These are phyloP conservation scores for Halocaridina rubra DNA, from an alignment of 2,888 invertebrate species.

Conservation along the genomic window DNA sequence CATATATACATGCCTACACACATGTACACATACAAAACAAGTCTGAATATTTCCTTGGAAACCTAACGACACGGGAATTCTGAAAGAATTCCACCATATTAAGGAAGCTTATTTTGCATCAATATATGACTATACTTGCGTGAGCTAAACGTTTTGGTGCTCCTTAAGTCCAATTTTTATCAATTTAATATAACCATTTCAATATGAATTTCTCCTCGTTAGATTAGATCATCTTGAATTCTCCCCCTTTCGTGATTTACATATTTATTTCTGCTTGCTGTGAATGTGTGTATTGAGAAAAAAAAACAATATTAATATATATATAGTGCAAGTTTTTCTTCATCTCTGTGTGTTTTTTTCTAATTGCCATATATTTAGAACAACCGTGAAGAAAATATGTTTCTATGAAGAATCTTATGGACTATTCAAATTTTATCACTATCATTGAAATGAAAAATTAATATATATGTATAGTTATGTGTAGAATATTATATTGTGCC, in stretches of 20 bases:
- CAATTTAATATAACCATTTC: constrained; percentile 28
- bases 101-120: neutral
- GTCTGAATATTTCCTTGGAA: neutral
- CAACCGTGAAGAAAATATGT: neutral
- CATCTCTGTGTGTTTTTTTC: constrained; percentile 54
- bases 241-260: constrained; percentile 37
- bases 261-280: constrained; percentile 49
- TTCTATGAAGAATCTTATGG: too few relatives aligned
- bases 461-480: neutral
- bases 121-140: too few relatives aligned
- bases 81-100: neutral
- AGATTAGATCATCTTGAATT: constrained; percentile 36
- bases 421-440: neutral
- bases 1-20: neutral
- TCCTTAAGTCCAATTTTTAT: constrained; percentile 54
- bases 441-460: neutral
- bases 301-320: too few relatives aligned
- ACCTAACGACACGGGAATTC: neutral
- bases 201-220: constrained; percentile 44
- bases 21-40: neutral
- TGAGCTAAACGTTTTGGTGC: constrained; percentile 40
- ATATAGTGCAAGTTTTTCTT: constrained; percentile 50
- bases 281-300: constrained; percentile 35
- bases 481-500: neutral
- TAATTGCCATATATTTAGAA: constrained; percentile 32